These are phyloP conservation scores for Tenebrosternarchus preto DNA, from an alignment of 2,113 vertebrate genomes.

Conservation along the genomic window DNA sequence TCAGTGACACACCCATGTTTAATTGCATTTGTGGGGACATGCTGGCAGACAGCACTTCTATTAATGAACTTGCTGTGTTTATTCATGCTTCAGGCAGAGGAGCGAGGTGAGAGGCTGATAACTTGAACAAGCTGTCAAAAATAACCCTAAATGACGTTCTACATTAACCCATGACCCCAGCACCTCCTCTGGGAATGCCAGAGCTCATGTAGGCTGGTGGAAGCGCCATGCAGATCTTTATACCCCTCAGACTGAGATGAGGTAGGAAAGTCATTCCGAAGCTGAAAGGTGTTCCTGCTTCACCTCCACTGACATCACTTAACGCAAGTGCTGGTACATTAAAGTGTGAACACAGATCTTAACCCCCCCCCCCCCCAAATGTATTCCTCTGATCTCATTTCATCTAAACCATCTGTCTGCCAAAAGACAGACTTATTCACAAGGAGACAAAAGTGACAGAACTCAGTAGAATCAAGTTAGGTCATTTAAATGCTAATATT, in stretches of 20 bases:
- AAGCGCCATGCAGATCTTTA: too few species aligned
- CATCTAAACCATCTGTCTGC: constrained; percentile 25
- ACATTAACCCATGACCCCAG: background rate
- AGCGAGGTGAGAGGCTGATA: background rate
- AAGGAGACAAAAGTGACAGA: constrained; percentile 50
- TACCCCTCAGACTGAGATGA: background rate
- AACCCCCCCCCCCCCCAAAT: background rate
- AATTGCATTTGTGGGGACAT: constrained; percentile 15
- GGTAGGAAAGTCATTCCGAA: constrained; percentile 24
- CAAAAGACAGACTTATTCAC: constrained; percentile 50
- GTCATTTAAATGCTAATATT: constrained; percentile 64
- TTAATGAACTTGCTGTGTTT: constrained; percentile 9
- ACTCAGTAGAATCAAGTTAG: constrained; percentile 47
- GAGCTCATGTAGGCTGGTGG: background rate
- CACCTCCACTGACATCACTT: constrained; percentile 38
- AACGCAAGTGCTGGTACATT: constrained; percentile 21
- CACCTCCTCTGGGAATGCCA: background rate
- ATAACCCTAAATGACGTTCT: constrained; percentile 1
- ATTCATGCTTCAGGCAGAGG: background rate
- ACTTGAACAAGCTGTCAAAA: background rate
- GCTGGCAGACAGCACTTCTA: background rate
- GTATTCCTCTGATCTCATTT: constrained; percentile 36
- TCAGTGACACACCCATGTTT: background rate
- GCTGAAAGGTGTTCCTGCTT: constrained; percentile 32
- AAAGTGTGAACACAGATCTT: constrained; percentile 25